These are phyloP conservation scores for Ceraclea dissimilis DNA, from an alignment of 2,888 invertebrate species.

Conservation along the genomic window DNA sequence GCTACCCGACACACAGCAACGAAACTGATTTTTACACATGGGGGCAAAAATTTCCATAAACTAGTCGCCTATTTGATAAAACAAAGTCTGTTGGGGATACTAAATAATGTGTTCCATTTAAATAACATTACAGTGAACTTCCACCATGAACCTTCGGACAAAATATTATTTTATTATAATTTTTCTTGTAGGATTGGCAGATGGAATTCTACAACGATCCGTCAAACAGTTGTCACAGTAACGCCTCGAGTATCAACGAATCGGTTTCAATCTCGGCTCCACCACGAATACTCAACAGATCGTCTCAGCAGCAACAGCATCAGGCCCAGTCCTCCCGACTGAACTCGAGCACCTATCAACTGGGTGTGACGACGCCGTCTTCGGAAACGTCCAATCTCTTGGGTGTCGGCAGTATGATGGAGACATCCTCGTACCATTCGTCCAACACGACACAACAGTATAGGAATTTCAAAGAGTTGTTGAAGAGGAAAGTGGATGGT, in stretches of 20 bases:
- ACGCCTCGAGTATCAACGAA: constrained; percentile 14
- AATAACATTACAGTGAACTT: too few relatives aligned
- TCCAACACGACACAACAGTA: constrained; percentile 10
- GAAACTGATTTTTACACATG: too few relatives aligned
- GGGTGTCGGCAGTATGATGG: neutral
- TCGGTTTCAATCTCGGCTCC: neutral
- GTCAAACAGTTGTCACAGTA: constrained; percentile 35
- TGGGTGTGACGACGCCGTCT: neutral
- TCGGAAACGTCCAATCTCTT: neutral
- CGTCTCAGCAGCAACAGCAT: neutral
- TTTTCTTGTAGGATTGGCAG: constrained; percentile 31
- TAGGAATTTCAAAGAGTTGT: constrained; percentile 15
- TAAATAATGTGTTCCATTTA: too few relatives aligned
- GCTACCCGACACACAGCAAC: too few relatives aligned
- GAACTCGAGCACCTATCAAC: neutral
- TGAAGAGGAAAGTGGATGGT: constrained; percentile 17
- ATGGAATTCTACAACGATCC: constrained; percentile 36
- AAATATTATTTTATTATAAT: too few relatives aligned
- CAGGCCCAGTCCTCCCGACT: neutral
- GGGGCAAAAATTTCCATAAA: too few relatives aligned
- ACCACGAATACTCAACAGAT: neutral
- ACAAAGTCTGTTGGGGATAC: too few relatives aligned
- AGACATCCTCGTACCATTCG: neutral
- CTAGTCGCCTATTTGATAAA: too few relatives aligned
- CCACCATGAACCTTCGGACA: too few relatives aligned